These are phyloP conservation scores for Tortrix viridana DNA, from an alignment of 2,888 invertebrate species.

Conservation along the genomic window DNA sequence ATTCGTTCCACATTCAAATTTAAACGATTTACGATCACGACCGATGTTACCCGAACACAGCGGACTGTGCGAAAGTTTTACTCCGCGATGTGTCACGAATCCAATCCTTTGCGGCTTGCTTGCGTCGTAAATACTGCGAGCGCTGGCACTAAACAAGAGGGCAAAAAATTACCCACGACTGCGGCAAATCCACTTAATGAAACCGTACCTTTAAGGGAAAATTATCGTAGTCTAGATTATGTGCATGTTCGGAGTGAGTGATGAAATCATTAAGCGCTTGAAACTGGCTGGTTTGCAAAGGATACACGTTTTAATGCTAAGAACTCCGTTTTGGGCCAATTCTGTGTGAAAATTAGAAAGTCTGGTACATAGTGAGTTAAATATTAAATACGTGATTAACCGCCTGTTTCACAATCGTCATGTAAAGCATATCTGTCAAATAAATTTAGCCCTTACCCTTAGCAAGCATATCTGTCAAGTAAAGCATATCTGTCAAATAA, in stretches of 20 bases:
- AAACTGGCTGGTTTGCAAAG: background rate
- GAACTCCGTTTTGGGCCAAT: too few species aligned
- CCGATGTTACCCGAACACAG: conserved; percentile 7
- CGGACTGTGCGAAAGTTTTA: background rate
- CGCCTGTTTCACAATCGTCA: too few species aligned
- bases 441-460: too few species aligned
- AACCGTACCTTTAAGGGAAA: conserved; percentile 42
- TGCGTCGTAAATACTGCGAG: conserved; percentile 53
- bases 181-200: conserved; percentile 47
- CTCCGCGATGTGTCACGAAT: conserved; percentile 44
- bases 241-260: background rate
- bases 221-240: conserved; percentile 41
- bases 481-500: too few species aligned
- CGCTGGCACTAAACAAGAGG: conserved; percentile 52
- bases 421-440: too few species aligned
- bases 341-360: too few species aligned
- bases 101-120: conserved; percentile 48
- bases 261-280: conserved; percentile 11
- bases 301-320: background rate
- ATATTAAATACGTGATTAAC: too few species aligned
- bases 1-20: background rate
- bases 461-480: too few species aligned
- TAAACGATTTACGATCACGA: background rate
- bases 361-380: too few species aligned
- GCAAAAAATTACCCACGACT: conserved; percentile 44